phyloP scores from a whole-genome alignment of 2,113 vertebrate genomes.

The Seriola dumerili region DNA sequence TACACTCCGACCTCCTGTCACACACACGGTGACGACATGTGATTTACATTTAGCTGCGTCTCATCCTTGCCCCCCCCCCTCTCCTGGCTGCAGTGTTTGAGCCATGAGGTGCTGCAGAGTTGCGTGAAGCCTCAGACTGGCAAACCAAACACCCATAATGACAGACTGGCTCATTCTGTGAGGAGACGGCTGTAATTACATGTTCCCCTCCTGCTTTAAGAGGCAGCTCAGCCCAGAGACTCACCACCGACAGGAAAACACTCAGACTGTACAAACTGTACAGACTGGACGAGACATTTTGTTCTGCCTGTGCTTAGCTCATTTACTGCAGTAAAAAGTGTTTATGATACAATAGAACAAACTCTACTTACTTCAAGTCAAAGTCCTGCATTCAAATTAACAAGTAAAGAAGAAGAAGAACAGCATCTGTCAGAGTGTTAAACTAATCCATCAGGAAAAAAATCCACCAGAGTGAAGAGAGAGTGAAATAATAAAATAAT shows the following conservation, averaged over 20 bases:
- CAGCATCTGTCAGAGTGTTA: too few species aligned
- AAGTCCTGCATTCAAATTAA: too few species aligned
- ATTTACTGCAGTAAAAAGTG: not conserved
- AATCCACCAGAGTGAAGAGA: too few species aligned
- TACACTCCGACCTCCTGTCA: not conserved
- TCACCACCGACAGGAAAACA: conserved; percentile 25
- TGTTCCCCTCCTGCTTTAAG: conserved; percentile 51
- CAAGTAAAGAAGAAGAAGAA: too few species aligned
- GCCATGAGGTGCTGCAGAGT: conserved; percentile 13
- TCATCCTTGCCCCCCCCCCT: too few species aligned
- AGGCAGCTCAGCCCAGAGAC: conserved; percentile 15
- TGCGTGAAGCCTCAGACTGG: conserved; percentile 37
- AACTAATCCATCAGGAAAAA: too few species aligned
- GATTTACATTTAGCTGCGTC: not conserved
- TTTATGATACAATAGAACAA: not conserved
- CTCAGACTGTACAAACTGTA: not conserved
- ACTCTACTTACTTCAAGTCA: too few species aligned
- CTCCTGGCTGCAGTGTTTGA: not conserved
- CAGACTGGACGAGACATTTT: not conserved
- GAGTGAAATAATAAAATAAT: too few species aligned
- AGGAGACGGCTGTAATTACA: conserved; percentile 77
- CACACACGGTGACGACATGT: not conserved
- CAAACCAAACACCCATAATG: conserved; percentile 63
- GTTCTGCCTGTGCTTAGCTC: not conserved
- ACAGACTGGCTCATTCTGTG: conserved; percentile 60